Percentiles rank a stretch among this genome's conserved stretches.
These are phyloP conservation scores for Drosophila greeni DNA, from an alignment of 2,888 invertebrate genomes.

Conservation along the genomic window DNA sequence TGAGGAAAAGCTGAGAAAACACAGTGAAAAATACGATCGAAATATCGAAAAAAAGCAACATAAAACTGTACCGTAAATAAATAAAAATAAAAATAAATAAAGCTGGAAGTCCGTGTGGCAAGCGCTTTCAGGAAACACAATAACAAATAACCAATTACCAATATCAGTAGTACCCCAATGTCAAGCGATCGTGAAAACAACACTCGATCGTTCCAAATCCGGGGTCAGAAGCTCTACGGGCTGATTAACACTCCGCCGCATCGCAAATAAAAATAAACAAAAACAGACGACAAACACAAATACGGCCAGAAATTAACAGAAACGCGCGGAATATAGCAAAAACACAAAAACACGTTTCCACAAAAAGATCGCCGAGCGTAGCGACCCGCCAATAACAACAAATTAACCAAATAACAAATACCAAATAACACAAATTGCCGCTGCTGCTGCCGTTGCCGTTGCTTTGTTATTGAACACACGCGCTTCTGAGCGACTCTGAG, in stretches of 20 bases:
- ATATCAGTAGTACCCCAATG: constrained; percentile 53
- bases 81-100: constrained; percentile 31
- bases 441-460: constrained; percentile 14
- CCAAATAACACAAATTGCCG: constrained; percentile 46
- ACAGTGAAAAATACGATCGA: neutral
- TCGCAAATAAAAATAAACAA: constrained; percentile 35
- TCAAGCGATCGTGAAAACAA: constrained; percentile 49
- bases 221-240: constrained; percentile 59
- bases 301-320: constrained; percentile 36
- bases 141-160: constrained; percentile 13
- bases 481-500: constrained; percentile 11
- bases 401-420: constrained; percentile 51
- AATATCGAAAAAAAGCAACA: neutral
- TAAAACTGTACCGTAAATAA: constrained; percentile 40
- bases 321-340: constrained; percentile 35
- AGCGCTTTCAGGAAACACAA: constrained; percentile 2
- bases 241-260: constrained; percentile 62
- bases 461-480: constrained; percentile 34
- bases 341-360: constrained; percentile 41
- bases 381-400: constrained; percentile 24
- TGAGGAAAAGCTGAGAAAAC: neutral
- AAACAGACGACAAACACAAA: constrained; percentile 40
- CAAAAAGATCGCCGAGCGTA: constrained; percentile 22
- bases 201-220: constrained; percentile 51
- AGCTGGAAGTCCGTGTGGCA: constrained; percentile 25